Conservation (phyloP, 1,140 invertebrate species). For the Argopecten irradians region DNA sequence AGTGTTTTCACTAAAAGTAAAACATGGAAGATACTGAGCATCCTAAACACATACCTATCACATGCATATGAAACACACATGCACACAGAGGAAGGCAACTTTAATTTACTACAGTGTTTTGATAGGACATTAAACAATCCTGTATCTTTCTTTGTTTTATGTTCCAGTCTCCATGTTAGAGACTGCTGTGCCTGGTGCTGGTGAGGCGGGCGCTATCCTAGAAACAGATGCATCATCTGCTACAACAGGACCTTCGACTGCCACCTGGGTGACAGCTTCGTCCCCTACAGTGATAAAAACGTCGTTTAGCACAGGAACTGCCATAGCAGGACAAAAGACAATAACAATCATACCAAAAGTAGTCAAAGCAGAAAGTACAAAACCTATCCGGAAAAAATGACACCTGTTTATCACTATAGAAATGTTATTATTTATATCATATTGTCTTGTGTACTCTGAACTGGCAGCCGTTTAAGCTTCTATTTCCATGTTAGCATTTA, state of each 20-base stretch:
- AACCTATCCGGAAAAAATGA: constrained; percentile 41
- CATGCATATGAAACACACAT: too few relatives aligned
- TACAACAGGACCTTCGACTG: background rate
- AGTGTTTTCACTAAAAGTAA: too few relatives aligned
- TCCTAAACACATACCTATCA: too few relatives aligned
- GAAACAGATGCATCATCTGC: background rate
- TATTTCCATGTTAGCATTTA: background rate
- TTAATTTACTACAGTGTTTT: too few relatives aligned
- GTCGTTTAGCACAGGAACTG: background rate
- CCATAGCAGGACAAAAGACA: constrained; percentile 32
- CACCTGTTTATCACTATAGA: background rate
- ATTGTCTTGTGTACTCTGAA: background rate
- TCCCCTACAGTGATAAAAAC: constrained; percentile 28
- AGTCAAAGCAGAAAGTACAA: constrained; percentile 26
- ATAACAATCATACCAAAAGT: constrained; percentile 35
- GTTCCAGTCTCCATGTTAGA: background rate
- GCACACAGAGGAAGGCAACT: too few relatives aligned
- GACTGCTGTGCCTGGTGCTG: background rate
- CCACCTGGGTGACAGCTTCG: background rate
- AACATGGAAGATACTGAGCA: too few relatives aligned
- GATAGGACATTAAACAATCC: too few relatives aligned
- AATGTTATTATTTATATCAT: background rate
- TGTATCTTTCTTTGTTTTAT: background rate
- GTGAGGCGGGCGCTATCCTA: background rate
- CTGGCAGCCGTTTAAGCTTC: background rate